phyloP scores from a whole-genome alignment of 2,113 vertebrate genomes.

The Phaetusa simplex region DNA sequence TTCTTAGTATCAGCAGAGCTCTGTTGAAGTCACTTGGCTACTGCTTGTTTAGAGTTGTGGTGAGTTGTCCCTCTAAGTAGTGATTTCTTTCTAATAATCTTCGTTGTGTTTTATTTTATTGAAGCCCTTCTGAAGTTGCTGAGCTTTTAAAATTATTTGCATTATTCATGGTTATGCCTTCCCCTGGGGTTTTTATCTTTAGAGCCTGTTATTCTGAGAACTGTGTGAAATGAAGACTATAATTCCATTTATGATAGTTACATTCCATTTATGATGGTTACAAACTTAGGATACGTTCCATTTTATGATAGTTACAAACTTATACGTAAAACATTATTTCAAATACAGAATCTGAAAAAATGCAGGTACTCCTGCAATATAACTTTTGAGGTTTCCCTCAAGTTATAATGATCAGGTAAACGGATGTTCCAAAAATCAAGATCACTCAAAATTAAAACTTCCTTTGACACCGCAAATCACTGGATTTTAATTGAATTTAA shows the following conservation, averaged over 20 bases:
- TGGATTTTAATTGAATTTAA: neutral
- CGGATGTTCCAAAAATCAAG: neutral
- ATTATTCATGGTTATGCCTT: neutral
- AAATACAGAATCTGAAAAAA: neutral
- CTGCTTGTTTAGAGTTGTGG: neutral
- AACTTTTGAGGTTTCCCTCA: neutral
- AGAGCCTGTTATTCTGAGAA: neutral
- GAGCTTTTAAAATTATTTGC: neutral
- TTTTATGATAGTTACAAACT: neutral
- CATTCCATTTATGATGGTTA: neutral
- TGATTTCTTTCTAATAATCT: neutral
- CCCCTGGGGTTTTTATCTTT: neutral
- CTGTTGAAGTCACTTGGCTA: slow-evolving; percentile 6
- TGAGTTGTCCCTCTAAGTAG: neutral
- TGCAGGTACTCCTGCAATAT: neutral
- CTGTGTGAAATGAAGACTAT: neutral
- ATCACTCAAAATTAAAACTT: neutral
- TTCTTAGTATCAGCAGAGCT: neutral
- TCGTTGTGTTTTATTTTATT: neutral
- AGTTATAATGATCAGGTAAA: neutral
- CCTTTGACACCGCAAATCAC: neutral
- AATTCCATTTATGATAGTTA: neutral
- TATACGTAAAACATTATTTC: neutral
- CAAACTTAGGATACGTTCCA: neutral
- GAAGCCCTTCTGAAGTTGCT: neutral